A percentile compares a stretch with the other conserved stretches of the same genome.
These are phyloP conservation scores for Orthonyx spaldingii DNA, from an alignment of 2,113 vertebrate genomes.

Conservation along the genomic window DNA sequence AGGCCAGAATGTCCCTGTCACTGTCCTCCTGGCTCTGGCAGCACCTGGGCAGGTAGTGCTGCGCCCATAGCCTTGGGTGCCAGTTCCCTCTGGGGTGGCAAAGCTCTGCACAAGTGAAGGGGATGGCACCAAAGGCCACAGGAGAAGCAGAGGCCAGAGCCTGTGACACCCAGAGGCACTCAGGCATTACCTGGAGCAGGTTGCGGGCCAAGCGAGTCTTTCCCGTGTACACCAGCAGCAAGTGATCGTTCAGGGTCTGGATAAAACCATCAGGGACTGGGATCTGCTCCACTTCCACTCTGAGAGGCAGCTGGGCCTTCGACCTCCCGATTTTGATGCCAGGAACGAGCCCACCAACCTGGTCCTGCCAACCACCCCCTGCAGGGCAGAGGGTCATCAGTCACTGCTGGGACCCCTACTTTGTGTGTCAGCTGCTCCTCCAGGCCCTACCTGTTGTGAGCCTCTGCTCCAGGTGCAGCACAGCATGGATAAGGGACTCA, in stretches of 20 bases:
- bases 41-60: not conserved
- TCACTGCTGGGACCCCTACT: fast-evolving
- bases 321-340: slow-evolving; percentile 90
- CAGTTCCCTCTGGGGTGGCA: not conserved
- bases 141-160: not conserved
- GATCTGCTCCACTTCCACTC: slow-evolving; percentile 84
- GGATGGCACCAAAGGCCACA: not conserved
- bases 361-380: slow-evolving; percentile 98
- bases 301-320: slow-evolving; percentile 78
- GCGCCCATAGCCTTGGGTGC: fast-evolving
- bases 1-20: not conserved
- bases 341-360: slow-evolving; percentile 89
- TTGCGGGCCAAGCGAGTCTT: slow-evolving; percentile 94
- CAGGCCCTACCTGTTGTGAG: slow-evolving; percentile 84
- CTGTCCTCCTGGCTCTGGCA: not conserved
- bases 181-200: slow-evolving; percentile 83
- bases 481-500: slow-evolving; percentile 84
- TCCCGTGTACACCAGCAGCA: slow-evolving; percentile 93
- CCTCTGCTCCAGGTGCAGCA: slow-evolving; percentile 91
- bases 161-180: not conserved
- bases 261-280: slow-evolving; percentile 71
- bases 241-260: slow-evolving; percentile 78
- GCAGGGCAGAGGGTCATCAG: not conserved
- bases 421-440: fast-evolving
- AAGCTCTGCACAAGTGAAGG: not conserved